Base-by-base conservation (phyloP, 2,113 vertebrate genomes). In the Prolemur simus region DNA sequence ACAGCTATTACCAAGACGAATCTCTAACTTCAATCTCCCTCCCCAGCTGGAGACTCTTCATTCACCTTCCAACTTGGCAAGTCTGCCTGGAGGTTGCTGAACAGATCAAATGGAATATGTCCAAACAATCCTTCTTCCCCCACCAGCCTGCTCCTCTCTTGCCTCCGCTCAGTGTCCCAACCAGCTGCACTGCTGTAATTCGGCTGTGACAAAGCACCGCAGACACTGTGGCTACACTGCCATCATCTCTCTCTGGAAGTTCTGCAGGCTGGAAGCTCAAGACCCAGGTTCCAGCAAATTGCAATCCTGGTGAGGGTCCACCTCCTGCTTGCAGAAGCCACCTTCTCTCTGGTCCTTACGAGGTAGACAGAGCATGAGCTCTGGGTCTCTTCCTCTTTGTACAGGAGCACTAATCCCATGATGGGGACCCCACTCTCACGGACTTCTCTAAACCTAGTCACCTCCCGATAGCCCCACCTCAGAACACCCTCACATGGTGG, bases 291-390 rank as follows among this genome's bases (percentile, higher is more conserved):
- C 18, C 3, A 2, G 37, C 27, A 66, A 5, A 6, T 3, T 12
- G 25, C 23, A 6, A 13, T n/a, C 0, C 42, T 11, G 13, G 12
- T 15, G n/a, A 58, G 6, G 11, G 4, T 5, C 34, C 0, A 0
- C 2, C 5, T 69, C 45, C 15, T 37, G 39, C 64, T n/a, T 20
- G 15, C 14, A 20, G 25, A 90, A 7, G 45, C 1, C 3, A 5
- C 56, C 10, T 54, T 47, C 23, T 1, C 5, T 0, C 3, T 8
- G 32, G 58, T 56, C 69, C 9, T 68, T 49, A 17, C 4, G 3
- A 2, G 23, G 32, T 34, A 3, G 2, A 1, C 10, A 25, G 4
- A 21, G 32, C 2, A 5, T 0, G 3, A 11, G 25, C 56, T 37
- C 37, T 66, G 27, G 34, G 20, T 64, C 34, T 49, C 64, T 78